phyloP scores from a whole-genome alignment of 2,797 vertebrate species.

The Propithecus perrieri region DNA sequence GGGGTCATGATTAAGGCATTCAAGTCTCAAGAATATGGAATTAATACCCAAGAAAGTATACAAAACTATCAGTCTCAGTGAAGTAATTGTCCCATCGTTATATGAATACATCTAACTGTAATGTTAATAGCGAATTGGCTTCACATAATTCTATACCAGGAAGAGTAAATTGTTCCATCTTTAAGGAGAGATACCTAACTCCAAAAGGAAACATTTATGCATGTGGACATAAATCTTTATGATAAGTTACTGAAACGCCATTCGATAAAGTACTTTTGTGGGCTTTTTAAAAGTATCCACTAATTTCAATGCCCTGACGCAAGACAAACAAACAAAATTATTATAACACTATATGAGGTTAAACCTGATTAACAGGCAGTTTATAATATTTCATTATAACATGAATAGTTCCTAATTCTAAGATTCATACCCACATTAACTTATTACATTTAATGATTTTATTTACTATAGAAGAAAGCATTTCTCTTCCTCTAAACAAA shows the following conservation, averaged over 20 bases:
- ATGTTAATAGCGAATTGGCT: not conserved
- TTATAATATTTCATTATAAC: not conserved
- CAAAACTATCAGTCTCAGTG: not conserved
- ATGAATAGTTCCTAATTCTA: not conserved
- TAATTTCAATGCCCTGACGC: not conserved
- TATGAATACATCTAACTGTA: not conserved
- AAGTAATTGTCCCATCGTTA: not conserved
- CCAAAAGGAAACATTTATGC: not conserved
- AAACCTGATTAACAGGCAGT: not conserved
- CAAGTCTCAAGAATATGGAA: not conserved
- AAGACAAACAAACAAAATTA: not conserved
- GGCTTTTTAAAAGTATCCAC: not conserved
- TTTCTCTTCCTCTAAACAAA: not conserved
- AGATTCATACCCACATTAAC: not conserved
- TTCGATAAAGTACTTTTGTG: not conserved
- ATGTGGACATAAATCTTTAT: not conserved
- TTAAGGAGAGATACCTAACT: not conserved
- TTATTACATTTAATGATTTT: not conserved
- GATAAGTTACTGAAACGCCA: not conserved
- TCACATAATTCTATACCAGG: not conserved
- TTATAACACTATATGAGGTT: not conserved
- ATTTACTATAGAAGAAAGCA: not conserved
- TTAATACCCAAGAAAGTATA: not conserved
- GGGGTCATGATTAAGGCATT: not conserved
- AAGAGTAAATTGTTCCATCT: not conserved